phyloP scores from a whole-genome alignment of 1,140 invertebrate genomes.

The Saccostrea echinata region DNA sequence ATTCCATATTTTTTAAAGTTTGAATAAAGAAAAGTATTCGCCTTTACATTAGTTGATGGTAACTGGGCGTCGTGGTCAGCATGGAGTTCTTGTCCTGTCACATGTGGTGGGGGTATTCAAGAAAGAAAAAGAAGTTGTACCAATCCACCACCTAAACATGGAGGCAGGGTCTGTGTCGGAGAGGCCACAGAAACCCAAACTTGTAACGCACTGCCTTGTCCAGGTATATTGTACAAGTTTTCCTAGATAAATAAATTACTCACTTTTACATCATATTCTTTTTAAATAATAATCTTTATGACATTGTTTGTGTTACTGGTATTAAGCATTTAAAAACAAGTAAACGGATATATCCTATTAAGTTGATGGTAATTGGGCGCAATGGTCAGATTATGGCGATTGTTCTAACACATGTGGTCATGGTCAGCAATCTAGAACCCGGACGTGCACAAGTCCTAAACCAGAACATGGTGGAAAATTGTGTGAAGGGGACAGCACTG shows the following conservation, averaged over 20 bases:
- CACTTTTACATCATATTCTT: constrained; percentile 46
- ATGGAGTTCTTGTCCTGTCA: neutral
- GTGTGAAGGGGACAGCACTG: constrained; percentile 63
- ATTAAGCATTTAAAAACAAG: neutral
- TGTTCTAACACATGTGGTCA: constrained; percentile 74
- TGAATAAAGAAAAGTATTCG: neutral
- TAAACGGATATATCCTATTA: neutral
- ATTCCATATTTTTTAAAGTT: neutral
- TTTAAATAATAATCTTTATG: neutral
- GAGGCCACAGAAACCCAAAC: neutral
- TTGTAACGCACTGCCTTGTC: neutral
- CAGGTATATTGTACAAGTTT: neutral
- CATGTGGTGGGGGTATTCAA: neutral
- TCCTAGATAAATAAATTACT: too few relatives aligned
- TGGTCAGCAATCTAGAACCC: constrained; percentile 67
- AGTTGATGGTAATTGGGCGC: constrained; percentile 81
- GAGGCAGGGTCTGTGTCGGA: neutral
- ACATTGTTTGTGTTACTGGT: neutral
- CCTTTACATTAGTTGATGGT: neutral
- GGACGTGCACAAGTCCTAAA: constrained; percentile 70
- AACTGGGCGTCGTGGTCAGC: neutral
- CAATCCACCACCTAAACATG: constrained; percentile 18
- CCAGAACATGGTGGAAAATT: constrained; percentile 66
- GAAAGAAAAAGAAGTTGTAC: neutral
- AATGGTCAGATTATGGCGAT: constrained; percentile 80